Base-by-base conservation (phyloP, 1,140 invertebrate genomes). In the Helicoverpa zea region DNA sequence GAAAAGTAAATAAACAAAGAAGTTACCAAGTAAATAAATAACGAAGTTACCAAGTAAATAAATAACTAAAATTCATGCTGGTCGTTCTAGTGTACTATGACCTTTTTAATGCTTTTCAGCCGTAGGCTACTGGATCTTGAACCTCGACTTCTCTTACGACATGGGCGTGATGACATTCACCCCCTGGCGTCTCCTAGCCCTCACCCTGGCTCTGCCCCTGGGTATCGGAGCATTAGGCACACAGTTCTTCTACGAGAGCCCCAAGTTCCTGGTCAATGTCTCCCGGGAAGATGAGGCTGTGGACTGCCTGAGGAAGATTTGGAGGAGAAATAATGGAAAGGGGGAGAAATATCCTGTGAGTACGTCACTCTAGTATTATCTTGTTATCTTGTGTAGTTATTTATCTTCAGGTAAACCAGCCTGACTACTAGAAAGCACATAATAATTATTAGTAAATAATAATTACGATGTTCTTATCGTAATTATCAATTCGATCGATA, bases 201-300 rank as follows among this genome's bases (percentile, higher is more conserved):
- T 82, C 3, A 59, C 52, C 2, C 52, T 82, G 23, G 75, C 81
- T 1, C 49, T 82, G 2, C 76, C 68, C 2, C 43, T 79, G 30
- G 81, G 76, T 0, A 72, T 96, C 0, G 96, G 96, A 0, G 96
- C 95, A 3, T 58, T 96, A 0, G 83, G 95, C 0, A 89, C 97
- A 18, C 89, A 95, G 11, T 94, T 95, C 54, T 96, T 97, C 83
- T 96, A 96, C 0, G 97, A 97, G 87, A 97, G 96, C 87, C 97
- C 97, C 0, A 97, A 97, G 84, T 97, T 96, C 87, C 90, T 97
- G 0, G 90, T 97, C 4, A 88, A 94, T 43, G 94, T 92, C 85
- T 95, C 96, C 84, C 89, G 94, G 18, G 83, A 92, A 12, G 86
- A 94, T 2, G 95, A 96, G 81, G 95, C 96, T 9, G 80, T 96